Percentiles rank a stretch among this genome's conserved stretches.
These are phyloP conservation scores for Ptychadena robeensis DNA, from an alignment of 2,797 vertebrate species.

Conservation along the genomic window DNA sequence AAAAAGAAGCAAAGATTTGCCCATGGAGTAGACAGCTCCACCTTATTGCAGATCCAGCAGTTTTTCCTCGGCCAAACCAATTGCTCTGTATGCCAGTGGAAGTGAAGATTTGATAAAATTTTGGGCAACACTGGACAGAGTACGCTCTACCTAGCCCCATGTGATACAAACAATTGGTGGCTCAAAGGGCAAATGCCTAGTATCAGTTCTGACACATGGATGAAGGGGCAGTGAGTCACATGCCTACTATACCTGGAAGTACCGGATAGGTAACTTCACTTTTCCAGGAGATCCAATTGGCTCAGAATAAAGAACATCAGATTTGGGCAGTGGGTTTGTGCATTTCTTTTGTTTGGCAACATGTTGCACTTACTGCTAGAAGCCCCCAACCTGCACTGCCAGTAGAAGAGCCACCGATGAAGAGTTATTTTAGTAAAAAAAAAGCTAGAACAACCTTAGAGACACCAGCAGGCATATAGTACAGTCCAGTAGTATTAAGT, in stretches of 20 bases:
- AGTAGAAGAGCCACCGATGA: slow-evolving; percentile 1
- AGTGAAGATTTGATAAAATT: too few relatives aligned
- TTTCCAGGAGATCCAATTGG: not conserved
- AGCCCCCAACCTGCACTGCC: not conserved
- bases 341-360: slow-evolving; percentile 12
- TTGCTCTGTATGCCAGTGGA: not conserved
- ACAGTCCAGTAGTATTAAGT: slow-evolving; percentile 47
- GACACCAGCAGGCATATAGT: slow-evolving; percentile 27
- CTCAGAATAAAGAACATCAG: not conserved
- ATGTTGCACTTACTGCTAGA: not conserved
- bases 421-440: not conserved
- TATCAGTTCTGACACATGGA: not conserved
- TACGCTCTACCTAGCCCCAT: not conserved
- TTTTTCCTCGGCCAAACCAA: not conserved
- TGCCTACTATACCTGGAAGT: not conserved
- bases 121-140: not conserved
- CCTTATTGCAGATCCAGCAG: not conserved
- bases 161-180: too few relatives aligned
- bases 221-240: not conserved
- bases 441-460: not conserved
- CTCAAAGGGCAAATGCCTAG: too few relatives aligned
- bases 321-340: too few relatives aligned
- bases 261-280: not conserved
- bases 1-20: not conserved
- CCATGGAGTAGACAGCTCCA: not conserved